phyloP scores from a whole-genome alignment of 2,797 vertebrate genomes.

The Acrocephalus scirpaceus region DNA sequence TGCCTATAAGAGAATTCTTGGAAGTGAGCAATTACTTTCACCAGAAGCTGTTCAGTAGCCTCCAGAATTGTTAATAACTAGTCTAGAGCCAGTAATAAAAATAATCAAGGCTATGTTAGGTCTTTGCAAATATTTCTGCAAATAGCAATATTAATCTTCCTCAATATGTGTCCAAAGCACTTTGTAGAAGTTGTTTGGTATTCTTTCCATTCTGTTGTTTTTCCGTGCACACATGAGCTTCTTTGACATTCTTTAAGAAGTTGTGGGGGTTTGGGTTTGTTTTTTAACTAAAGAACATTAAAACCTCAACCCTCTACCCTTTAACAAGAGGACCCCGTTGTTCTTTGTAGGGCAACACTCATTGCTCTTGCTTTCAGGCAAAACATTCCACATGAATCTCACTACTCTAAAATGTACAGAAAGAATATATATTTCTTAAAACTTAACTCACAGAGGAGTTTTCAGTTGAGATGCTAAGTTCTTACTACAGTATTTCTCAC shows the following conservation, averaged over 20 bases:
- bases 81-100: neutral
- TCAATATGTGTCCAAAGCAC: neutral
- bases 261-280: neutral
- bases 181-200: neutral
- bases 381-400: neutral
- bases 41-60: neutral
- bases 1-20: neutral
- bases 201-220: neutral
- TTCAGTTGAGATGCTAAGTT: neutral
- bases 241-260: neutral
- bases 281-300: neutral
- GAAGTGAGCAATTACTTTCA: conserved; percentile 1
- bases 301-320: neutral
- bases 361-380: neutral
- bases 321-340: neutral
- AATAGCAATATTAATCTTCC: neutral
- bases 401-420: neutral
- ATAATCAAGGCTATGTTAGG: neutral
- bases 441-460: neutral
- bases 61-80: neutral
- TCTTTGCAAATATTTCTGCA: neutral
- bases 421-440: neutral
- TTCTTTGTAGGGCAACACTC: neutral
- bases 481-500: neutral
- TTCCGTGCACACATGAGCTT: neutral